Base-by-base conservation (phyloP, 2,888 invertebrate species). In the Scrobipalpa atriplicella region DNA sequence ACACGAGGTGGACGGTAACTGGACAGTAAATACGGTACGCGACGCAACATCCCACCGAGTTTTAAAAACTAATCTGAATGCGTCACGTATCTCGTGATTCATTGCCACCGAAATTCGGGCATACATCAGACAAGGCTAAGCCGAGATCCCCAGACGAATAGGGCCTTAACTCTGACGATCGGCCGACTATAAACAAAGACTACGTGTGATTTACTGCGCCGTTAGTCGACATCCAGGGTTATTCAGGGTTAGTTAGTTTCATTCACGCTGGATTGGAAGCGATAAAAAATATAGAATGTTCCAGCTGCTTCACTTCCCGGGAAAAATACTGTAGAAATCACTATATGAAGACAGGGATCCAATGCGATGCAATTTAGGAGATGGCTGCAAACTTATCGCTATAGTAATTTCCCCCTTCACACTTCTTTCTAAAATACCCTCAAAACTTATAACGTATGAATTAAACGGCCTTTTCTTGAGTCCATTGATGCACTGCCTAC, bases 1-100 rank as follows among this genome's bases (percentile, higher is more conserved):
- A 87, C 86, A 87, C 85, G 88, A 86, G 83, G n/a, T n/a, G n/a
- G 82, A 78, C 75, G 80, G 86, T 84, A 72, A 67, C 69, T 75
- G 76, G 78, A 74, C 75, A 72, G 82, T 76, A 81, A 83, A 83
- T 77, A 79, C 73, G 68, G n/a, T 3, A 29, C 11, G 21, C 9
- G 11, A 10, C 5, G 13, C 10, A 29, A 54, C 6, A 36, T 58
- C 8, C 21, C 2, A 6, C n/a, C n/a, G 36, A 58, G 19, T 21
- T 54, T 54, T 54, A 2, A 19, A 11, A 21, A 54, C 19, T 19
- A 56, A 13, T 2, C 3, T 7, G n/a, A 47, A 16, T 7, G 16
- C 2, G 47, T 16, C 47, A n/a, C n/a, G n/a, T 47, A 47, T 47
- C 47, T 47, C 16, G 47, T 47, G 47, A 47, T 47, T 6, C 47